These are phyloP conservation scores for Chitala chitala DNA, from an alignment of 2,113 vertebrate genomes.

Conservation along the genomic window DNA sequence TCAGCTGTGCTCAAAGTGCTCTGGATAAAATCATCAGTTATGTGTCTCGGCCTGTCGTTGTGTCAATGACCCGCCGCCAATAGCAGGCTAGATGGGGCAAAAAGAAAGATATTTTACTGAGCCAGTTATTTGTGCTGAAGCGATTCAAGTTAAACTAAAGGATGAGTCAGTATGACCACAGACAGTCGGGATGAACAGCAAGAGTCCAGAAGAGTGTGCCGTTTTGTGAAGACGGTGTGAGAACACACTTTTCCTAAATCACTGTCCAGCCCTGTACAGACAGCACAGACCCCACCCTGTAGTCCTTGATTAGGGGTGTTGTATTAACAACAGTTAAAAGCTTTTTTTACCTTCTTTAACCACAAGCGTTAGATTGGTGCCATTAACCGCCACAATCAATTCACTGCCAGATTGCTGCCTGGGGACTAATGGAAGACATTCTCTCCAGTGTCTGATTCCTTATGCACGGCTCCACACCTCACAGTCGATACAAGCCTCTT, in stretches of 20 bases:
- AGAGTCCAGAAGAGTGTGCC: too few relatives aligned
- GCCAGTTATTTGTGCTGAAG: too few relatives aligned
- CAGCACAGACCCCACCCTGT: conserved; percentile 11
- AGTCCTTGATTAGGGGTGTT: background rate
- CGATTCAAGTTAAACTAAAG: too few relatives aligned
- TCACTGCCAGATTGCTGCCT: conserved; percentile 37
- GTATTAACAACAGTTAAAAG: conserved; percentile 18
- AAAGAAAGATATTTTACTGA: too few relatives aligned
- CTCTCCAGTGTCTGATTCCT: conserved; percentile 27
- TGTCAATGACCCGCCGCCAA: too few relatives aligned
- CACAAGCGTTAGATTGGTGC: conserved; percentile 32
- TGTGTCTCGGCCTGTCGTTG: too few relatives aligned
- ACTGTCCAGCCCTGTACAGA: background rate
- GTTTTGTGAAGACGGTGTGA: too few relatives aligned
- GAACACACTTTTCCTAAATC: background rate
- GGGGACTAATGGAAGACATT: conserved; percentile 41
- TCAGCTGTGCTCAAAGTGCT: too few relatives aligned
- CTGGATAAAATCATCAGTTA: too few relatives aligned
- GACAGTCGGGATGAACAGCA: too few relatives aligned
- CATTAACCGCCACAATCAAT: conserved; percentile 31
- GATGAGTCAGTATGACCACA: too few relatives aligned
- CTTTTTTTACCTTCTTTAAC: conserved; percentile 7
- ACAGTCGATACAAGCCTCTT: conserved; percentile 52
- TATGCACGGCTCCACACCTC: conserved; percentile 36
- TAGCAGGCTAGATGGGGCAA: too few relatives aligned